Evolutionary conservation across 2,888 invertebrate species (phyloP), one percentile per base, ranked within the genome.

Genomic region (Synanthedon tipuliformis): DNA sequence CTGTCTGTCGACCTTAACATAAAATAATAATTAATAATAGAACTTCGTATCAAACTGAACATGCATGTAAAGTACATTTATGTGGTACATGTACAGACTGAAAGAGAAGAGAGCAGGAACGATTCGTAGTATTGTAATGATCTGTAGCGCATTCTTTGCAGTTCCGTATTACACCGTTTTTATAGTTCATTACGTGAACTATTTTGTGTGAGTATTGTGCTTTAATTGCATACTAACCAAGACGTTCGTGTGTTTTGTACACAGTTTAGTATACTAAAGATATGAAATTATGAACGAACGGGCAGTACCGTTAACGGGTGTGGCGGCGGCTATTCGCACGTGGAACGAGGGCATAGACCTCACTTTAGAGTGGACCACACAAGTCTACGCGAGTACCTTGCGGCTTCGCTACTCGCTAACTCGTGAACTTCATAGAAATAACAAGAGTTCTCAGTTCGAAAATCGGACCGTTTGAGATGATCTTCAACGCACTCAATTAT

Each of bases 271-370:
- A 50, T 48, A 51, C 48, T 41, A 41, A 54, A 52, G 41, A 55
- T 54, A 49, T 48, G 48, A 48, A 51, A 54, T 51, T 56, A 53
- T 56, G 66, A 62, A 45, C 41, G 13, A 18, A 62, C 41, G 4
- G 49, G 62, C 60, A 64, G 68, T 45, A 68, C 79, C 79, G 79
- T 79, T 81, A 76, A 54, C 62, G 72, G 76, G 77, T 70, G 77
- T 67, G 78, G 65, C 68, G 52, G 45, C 41, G 61, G 62, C 66
- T 45, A 45, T 67, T 76, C 66, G 78, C 75, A 75, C 75, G 75
- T 78, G 75, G 67, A 61, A 58, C 55, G 64, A 66, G 77, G 72
- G 56, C 75, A 78, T 74, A 68, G 78, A 77, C 76, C 80, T 63
- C 45, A 15, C 13, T 45, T 57, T 55, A 61, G 61, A 65, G 65